Base-by-base conservation (phyloP, 2,113 vertebrate species). In the Sinocyclocheilus anshuiensis region DNA sequence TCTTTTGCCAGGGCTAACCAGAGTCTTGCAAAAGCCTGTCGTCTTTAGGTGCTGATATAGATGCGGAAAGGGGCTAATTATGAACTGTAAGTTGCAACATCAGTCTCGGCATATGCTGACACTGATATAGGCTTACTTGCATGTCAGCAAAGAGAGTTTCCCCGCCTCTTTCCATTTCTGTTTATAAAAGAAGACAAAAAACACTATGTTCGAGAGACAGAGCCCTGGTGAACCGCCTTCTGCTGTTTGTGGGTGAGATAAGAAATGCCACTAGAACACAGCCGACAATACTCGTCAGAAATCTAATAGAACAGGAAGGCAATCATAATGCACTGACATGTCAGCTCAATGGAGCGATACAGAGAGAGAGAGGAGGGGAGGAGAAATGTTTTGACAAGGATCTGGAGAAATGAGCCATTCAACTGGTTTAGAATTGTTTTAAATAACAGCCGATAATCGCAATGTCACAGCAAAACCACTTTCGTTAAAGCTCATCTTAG, bases 321-420 rank as follows among this genome's bases (percentile, higher is more conserved):
- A 82, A 85, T 72, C 61, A 83, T 84, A 85, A 84, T 79, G 82
- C 15, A 89, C 57, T 75, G 83, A 48, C 77, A 61, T 87, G 57
- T 63, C 65, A 87, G 86, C 81, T 86, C 85, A 80, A 83, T 48
- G 16, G 63, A 89, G 80, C 45, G 74, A 48, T 86, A 75, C 59
- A 71, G 55, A 13, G 45, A 61, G 55, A 45, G 6, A 57, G 42
- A 81, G 67, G 24, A 65, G 69, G 22, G 29, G 22, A 29, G 78
- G 53, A 57, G 22, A 39, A 36, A 78, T 22, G 45, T 15, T 65
- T 55, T 71, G 48, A 12, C 20, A n/a, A 53, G 42, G 67, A 33
- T 24, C 88, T 90, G 88, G 90, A 89, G 91, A 79, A 75, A 85
- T 16, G 85, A 42, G 88, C 20, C 81, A 81, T 71, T 83, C 89